Conservation (phyloP, 2,888 invertebrate genomes). For the Torymus auratus region DNA sequence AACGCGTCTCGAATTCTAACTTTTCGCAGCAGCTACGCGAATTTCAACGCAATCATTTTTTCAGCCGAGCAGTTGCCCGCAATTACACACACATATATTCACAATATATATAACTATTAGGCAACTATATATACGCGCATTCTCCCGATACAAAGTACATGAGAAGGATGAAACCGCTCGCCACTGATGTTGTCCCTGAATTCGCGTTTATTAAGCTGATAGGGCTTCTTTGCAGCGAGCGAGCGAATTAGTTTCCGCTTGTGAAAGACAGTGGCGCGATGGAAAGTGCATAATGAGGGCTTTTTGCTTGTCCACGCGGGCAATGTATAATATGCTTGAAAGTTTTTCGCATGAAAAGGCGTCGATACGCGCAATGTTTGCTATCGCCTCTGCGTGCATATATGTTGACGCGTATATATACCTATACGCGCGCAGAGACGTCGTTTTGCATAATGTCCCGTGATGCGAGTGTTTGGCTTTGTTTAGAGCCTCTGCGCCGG, state of each 20-base stretch:
- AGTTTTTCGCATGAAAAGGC: neutral
- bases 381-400: neutral
- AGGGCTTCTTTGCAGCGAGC: neutral
- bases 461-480: no score
- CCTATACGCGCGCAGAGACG: no score
- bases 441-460: no score
- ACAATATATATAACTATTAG: neutral
- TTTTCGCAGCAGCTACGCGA: neutral
- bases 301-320: neutral
- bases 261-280: conserved; percentile 2
- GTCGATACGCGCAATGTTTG: neutral
- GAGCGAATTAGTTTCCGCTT: conserved; percentile 26
- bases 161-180: neutral
- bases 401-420: no score
- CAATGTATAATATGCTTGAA: neutral
- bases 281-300: neutral
- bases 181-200: neutral
- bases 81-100: neutral
- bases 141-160: neutral
- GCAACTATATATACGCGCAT: neutral
- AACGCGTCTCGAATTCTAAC: conserved; percentile 12
- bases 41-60: neutral
- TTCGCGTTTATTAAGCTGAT: neutral
- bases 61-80: no score
- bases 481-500: no score